Conservation (phyloP, 1,140 invertebrate genomes). For the Dreissena polymorpha region DNA sequence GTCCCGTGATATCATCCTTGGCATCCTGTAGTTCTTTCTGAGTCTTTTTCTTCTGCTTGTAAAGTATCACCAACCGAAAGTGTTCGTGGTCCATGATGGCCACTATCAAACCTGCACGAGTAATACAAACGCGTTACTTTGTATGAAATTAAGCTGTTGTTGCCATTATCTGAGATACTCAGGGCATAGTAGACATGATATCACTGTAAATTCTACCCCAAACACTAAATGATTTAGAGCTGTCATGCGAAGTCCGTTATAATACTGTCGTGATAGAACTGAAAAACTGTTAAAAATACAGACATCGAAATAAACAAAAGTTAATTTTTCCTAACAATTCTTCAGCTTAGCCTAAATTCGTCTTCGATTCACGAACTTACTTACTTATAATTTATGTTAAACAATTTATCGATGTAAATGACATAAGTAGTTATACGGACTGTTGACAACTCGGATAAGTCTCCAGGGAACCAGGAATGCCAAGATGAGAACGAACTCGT, state of each 20-base stretch:
- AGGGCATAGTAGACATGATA: neutral
- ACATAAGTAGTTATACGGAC: constrained; percentile 50
- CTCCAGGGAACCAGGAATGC: constrained; percentile 68
- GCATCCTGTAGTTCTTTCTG: constrained; percentile 51
- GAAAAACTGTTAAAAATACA: too few species aligned
- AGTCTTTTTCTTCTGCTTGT: constrained; percentile 70
- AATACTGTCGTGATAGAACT: too few species aligned
- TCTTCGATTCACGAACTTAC: too few species aligned
- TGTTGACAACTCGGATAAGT: constrained; percentile 68
- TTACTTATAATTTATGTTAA: too few species aligned
- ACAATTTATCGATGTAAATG: too few species aligned
- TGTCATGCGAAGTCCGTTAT: too few species aligned
- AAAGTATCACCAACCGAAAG: constrained; percentile 63
- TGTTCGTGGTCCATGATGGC: constrained; percentile 66
- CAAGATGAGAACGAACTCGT: constrained; percentile 63
- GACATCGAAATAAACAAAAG: too few species aligned
- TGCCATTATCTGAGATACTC: neutral
- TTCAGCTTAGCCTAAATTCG: too few species aligned
- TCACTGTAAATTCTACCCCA: too few species aligned
- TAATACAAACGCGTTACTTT: neutral
- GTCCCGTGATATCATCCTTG: constrained; percentile 50
- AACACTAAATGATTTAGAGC: too few species aligned
- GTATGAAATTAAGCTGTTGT: neutral
- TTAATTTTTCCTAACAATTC: too few species aligned
- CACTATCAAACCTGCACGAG: constrained; percentile 62